These are phyloP conservation scores for Epirrhoe tristata DNA, from an alignment of 2,888 invertebrate genomes.

Conservation along the genomic window DNA sequence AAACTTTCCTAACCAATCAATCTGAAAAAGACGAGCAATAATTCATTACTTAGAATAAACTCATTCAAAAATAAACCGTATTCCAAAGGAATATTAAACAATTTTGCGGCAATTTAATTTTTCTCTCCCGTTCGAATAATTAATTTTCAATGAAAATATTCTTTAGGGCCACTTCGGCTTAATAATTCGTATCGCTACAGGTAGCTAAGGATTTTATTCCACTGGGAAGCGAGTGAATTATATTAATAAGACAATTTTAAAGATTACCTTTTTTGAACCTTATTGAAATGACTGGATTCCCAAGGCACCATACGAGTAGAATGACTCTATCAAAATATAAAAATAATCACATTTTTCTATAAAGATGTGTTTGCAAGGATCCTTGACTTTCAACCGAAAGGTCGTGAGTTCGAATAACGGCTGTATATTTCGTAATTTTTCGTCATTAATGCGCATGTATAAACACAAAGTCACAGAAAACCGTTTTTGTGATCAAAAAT, in stretches of 20 bases:
- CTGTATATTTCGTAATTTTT: too few species aligned
- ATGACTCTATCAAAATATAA: too few species aligned
- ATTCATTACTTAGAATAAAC: too few species aligned
- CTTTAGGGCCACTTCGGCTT: constrained; percentile 45
- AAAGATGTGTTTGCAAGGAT: neutral
- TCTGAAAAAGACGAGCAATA: constrained; percentile 14
- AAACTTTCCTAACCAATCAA: constrained; percentile 17
- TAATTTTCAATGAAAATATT: constrained; percentile 49
- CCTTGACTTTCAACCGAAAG: too few species aligned
- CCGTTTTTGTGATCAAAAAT: too few species aligned
- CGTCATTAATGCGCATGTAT: too few species aligned
- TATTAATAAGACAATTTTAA: too few species aligned
- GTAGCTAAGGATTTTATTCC: constrained; percentile 33
- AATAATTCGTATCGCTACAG: constrained; percentile 44
- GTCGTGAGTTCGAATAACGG: too few species aligned
- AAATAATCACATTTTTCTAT: neutral
- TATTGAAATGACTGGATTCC: too few species aligned
- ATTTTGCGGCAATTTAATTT: constrained; percentile 5
- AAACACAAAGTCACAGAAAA: too few species aligned
- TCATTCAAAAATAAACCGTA: constrained; percentile 17
- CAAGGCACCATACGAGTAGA: too few species aligned
- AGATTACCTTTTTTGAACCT: too few species aligned
- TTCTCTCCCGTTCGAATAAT: constrained; percentile 42
- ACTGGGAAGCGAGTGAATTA: constrained; percentile 3
- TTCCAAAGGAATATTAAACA: constrained; percentile 12